Percentiles rank a stretch among this genome's conserved stretches.
These are phyloP conservation scores for Metallyticus violacea DNA, from an alignment of 2,888 invertebrate species.

Conservation along the genomic window DNA sequence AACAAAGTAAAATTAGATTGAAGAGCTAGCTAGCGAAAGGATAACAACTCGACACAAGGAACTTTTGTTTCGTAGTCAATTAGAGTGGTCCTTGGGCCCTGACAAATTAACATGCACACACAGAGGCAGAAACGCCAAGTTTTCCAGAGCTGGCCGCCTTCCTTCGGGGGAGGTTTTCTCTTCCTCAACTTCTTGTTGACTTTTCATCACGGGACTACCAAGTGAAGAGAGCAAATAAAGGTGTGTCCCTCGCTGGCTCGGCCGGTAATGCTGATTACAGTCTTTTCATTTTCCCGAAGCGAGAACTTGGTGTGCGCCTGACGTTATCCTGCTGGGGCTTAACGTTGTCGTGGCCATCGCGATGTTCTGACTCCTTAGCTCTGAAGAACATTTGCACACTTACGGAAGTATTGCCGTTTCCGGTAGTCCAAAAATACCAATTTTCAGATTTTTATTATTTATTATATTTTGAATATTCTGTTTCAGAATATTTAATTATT, in stretches of 20 bases:
- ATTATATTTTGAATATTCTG: too few species aligned
- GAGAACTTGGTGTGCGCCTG: neutral
- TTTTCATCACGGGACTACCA: slow-evolving; percentile 9
- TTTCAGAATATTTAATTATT: too few species aligned
- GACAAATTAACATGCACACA: neutral
- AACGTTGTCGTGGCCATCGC: neutral
- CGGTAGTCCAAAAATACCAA: too few species aligned
- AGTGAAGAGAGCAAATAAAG: slow-evolving; percentile 10
- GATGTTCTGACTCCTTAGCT: neutral
- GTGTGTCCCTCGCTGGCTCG: slow-evolving; percentile 8
- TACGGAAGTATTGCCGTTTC: too few species aligned
- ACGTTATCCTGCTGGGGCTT: neutral
- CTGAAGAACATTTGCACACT: too few species aligned
- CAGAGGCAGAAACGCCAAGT: neutral
- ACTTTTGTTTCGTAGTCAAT: neutral
- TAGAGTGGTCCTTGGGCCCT: neutral
- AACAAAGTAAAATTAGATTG: neutral
- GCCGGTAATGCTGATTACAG: slow-evolving; percentile 2
- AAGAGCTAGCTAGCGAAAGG: neutral
- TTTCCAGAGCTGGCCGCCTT: neutral
- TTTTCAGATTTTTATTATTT: too few species aligned
- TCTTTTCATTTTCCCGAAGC: neutral
- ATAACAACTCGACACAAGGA: neutral
- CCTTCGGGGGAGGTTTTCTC: neutral
- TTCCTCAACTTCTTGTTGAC: neutral